phyloP scores from a whole-genome alignment of 2,113 vertebrate species.

The Lipophrys pholis region DNA sequence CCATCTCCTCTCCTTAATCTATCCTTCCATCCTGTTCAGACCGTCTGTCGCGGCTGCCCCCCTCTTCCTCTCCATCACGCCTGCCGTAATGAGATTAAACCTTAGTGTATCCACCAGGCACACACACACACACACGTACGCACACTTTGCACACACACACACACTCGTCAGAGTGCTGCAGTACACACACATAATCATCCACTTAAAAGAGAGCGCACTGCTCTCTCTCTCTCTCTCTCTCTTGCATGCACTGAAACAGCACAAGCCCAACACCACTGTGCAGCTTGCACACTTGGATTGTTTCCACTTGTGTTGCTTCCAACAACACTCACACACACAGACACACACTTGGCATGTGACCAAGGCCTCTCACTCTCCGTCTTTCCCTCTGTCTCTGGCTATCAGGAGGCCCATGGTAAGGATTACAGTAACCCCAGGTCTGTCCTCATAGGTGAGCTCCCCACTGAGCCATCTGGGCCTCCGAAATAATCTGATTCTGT shows the following conservation, averaged over 20 bases:
- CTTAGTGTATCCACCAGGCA: conserved; percentile 67
- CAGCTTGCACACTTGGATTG: conserved; percentile 70
- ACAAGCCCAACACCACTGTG: conserved; percentile 42
- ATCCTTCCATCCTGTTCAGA: conserved; percentile 73
- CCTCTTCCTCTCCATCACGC: conserved; percentile 69
- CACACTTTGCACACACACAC: conserved; percentile 22
- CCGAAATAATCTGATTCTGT: conserved; percentile 48
- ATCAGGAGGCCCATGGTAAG: conserved; percentile 69
- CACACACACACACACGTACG: conserved; percentile 38
- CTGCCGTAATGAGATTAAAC: conserved; percentile 83
- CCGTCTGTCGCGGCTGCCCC: conserved; percentile 71
- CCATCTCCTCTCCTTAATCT: conserved; percentile 73
- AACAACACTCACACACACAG: conserved; percentile 6
- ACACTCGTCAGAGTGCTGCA: conserved; percentile 19
- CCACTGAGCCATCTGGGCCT: conserved; percentile 77
- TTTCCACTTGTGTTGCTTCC: conserved; percentile 43
- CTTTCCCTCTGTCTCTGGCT: conserved; percentile 61
- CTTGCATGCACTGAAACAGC: conserved; percentile 49
- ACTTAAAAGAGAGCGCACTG: conserved; percentile 56
- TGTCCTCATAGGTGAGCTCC: conserved; percentile 74
- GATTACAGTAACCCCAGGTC: conserved; percentile 78
- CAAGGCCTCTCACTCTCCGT: conserved; percentile 64
- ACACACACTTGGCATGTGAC: conserved; percentile 66
- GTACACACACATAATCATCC: conserved; percentile 57
- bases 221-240: conserved; percentile 37